Evolutionary conservation across 2,113 vertebrate genomes (phyloP).

Genomic region (Rana temporaria): DNA sequence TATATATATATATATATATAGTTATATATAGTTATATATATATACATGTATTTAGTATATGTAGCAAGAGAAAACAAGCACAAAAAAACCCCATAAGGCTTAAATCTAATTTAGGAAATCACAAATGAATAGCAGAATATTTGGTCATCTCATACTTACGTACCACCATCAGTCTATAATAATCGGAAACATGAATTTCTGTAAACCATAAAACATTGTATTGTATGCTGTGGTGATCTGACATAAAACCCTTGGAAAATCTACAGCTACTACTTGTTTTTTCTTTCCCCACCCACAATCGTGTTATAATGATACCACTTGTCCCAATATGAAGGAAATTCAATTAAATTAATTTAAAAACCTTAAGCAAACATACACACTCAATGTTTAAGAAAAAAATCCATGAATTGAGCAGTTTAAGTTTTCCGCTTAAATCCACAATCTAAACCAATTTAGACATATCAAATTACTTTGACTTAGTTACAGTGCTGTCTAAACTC

Average conservation of each 20-base stretch:
- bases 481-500: not conserved
- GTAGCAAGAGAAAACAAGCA: no score
- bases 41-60: no score
- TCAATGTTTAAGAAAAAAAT: not conserved
- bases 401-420: conserved; percentile 40
- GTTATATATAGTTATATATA: no score
- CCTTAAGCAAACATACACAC: conserved; percentile 13
- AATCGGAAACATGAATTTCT: no score
- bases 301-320: conserved; percentile 25
- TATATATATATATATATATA: no score
- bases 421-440: conserved; percentile 40
- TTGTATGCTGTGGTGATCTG: not conserved
- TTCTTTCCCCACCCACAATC: not conserved
- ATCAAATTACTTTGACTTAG: conserved; percentile 17
- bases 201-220: not conserved
- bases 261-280: not conserved
- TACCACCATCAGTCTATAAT: no score
- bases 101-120: no score
- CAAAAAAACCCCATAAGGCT: no score
- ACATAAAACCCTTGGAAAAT: not conserved
- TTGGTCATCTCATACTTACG: no score
- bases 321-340: conserved; percentile 19
- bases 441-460: not conserved
- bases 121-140: no score
- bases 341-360: conserved; percentile 13